Conservation (phyloP, 2,888 invertebrate species). For the Griposia aprilina region DNA sequence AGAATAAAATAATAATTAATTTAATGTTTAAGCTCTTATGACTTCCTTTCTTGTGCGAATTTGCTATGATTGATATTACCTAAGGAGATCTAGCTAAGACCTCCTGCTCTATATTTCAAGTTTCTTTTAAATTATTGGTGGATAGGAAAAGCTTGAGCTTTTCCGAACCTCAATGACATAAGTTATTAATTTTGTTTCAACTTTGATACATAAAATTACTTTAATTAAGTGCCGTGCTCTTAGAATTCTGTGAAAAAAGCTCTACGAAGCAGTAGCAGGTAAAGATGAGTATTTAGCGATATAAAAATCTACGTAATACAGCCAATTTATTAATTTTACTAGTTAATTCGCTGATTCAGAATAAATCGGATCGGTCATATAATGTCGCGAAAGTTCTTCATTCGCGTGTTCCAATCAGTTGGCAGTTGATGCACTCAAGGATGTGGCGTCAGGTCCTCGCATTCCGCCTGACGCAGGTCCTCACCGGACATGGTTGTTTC, state of each 20-base stretch:
- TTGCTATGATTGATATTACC: background rate
- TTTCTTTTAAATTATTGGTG: background rate
- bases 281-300: background rate
- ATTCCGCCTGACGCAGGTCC: no score
- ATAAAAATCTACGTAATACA: constrained; percentile 1
- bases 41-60: background rate
- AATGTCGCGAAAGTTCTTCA: constrained; percentile 13
- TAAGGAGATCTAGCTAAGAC: background rate
- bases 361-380: background rate
- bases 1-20: background rate
- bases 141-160: background rate
- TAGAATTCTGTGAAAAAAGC: background rate
- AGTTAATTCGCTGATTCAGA: background rate
- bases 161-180: background rate
- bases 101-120: background rate
- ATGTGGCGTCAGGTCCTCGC: constrained; percentile 51
- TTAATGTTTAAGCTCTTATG: background rate
- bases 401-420: constrained; percentile 4
- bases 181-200: background rate
- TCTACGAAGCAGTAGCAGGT: background rate
- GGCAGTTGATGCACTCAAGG: constrained; percentile 70
- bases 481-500: no score
- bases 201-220: background rate
- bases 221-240: background rate
- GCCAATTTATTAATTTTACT: background rate